Base-by-base conservation (phyloP, 2,888 invertebrate species). In the Metellina segmentata region DNA sequence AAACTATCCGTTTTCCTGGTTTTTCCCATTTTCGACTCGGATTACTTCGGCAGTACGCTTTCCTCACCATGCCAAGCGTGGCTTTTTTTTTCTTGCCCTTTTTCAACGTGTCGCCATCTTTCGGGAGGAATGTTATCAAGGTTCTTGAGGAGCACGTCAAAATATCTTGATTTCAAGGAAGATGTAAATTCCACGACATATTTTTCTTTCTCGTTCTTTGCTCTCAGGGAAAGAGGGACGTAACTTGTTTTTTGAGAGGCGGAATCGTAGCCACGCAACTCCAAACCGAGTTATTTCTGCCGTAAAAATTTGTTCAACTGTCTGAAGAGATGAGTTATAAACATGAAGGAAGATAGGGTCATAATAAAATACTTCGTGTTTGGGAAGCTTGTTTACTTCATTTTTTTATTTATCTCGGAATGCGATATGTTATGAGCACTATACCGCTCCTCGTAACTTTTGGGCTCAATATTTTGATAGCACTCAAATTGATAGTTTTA, bases 21-120 rank as follows among this genome's bases (percentile, higher is more conserved):
- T 87, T 79, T 79, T 71, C 87, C 87, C 19, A 70, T 71, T 79
- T 87, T 87, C 87, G 52, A 87, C 87, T 87, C 71, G 69, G 72
- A 87, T 87, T 87, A 79, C 79, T 87, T 71, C 48, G 69, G 77
- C 34, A 48, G 78, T 51, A 70, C 72, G 78, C 71, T 71, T 34
- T 70, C 49, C 13, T 20, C 11, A 53, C 9, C 79, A 79, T 87
- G 20, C 83, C 69, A 7, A 34, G 34, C 34, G 34, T 2, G 34
- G 13, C 61, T 61, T 34, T 61, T 61, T 13, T 61, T 61, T 61
- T 13, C 13, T 61, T 16, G 6, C 61, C 61, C 9, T 11, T 11
- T 61, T n/a, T 52, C 16, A 19, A 78, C 51, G 61, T 79, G 79
- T 79, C 79, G 61, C 79, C 53, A 79, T 79, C 79, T 34, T 69